phyloP scores from a whole-genome alignment of 2,888 invertebrate genomes.

The Agonopterix heracliana region DNA sequence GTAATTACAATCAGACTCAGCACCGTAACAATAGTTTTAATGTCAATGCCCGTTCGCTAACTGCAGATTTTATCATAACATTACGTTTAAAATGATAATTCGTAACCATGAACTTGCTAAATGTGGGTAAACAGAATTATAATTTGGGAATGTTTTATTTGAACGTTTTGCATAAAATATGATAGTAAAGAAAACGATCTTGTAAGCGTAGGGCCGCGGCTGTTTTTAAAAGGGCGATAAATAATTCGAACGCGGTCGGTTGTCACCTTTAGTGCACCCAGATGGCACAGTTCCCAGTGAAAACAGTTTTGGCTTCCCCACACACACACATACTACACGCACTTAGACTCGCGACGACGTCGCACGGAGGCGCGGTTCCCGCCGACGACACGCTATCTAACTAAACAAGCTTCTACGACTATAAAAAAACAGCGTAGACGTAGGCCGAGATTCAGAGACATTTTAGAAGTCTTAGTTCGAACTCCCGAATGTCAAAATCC shows the following conservation, averaged over 20 bases:
- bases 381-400: neutral
- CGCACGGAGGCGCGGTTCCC: neutral
- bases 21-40: slow-evolving; percentile 25
- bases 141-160: neutral
- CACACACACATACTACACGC: slow-evolving; percentile 6
- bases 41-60: slow-evolving; percentile 20
- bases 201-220: slow-evolving; percentile 24
- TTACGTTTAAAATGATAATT: neutral
- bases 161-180: neutral
- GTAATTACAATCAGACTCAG: slow-evolving; percentile 46
- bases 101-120: neutral
- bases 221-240: slow-evolving; percentile 44
- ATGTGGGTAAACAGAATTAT: neutral
- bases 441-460: too few relatives aligned
- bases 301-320: slow-evolving; percentile 39
- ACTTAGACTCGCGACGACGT: neutral
- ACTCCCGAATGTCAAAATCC: too few relatives aligned
- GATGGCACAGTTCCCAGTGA: slow-evolving; percentile 60
- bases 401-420: too few relatives aligned
- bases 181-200: slow-evolving; percentile 20
- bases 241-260: slow-evolving; percentile 42
- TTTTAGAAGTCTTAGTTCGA: too few relatives aligned
- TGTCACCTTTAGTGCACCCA: slow-evolving; percentile 52
- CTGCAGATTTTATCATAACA: slow-evolving; percentile 4
- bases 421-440: too few relatives aligned